These are phyloP conservation scores for Microplitis deprimator DNA, from an alignment of 2,888 invertebrate genomes.

Conservation along the genomic window DNA sequence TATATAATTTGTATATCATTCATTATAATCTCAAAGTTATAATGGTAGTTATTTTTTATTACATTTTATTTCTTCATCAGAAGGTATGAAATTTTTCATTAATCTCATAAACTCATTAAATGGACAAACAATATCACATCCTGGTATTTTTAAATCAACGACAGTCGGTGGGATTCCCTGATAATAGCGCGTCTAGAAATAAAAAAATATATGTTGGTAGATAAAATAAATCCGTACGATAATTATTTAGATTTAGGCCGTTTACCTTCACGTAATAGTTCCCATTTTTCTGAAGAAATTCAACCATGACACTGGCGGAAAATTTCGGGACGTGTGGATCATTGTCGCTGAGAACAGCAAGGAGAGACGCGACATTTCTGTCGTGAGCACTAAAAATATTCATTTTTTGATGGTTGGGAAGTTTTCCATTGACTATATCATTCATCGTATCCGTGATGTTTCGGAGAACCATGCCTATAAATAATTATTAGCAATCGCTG, in stretches of 20 bases:
- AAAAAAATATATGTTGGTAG: not conserved
- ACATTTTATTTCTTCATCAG: slow-evolving; percentile 39
- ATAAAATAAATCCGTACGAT: too few relatives aligned
- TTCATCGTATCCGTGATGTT: slow-evolving; percentile 73
- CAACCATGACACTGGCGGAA: slow-evolving; percentile 69
- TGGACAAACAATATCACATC: slow-evolving; percentile 73
- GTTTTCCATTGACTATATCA: slow-evolving; percentile 57
- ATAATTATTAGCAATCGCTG: not conserved
- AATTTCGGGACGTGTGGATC: slow-evolving; percentile 76
- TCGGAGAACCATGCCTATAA: slow-evolving; percentile 73
- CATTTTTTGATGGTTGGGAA: slow-evolving; percentile 69
- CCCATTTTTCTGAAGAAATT: slow-evolving; percentile 63
- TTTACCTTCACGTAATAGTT: not conserved
- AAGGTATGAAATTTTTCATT: slow-evolving; percentile 61
- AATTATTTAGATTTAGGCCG: not conserved
- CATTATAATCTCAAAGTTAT: too few relatives aligned
- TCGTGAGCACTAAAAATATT: slow-evolving; percentile 77
- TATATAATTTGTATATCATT: too few relatives aligned
- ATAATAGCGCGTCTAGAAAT: slow-evolving; percentile 64
- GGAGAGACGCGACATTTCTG: slow-evolving; percentile 76
- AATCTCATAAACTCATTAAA: slow-evolving; percentile 72
- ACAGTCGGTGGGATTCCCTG: slow-evolving; percentile 69
- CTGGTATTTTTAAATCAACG: slow-evolving; percentile 69
- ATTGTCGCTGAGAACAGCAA: slow-evolving; percentile 75
- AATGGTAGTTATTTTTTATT: not conserved